phyloP scores from a whole-genome alignment of 1,140 invertebrate genomes.

The Dryas iulia region DNA sequence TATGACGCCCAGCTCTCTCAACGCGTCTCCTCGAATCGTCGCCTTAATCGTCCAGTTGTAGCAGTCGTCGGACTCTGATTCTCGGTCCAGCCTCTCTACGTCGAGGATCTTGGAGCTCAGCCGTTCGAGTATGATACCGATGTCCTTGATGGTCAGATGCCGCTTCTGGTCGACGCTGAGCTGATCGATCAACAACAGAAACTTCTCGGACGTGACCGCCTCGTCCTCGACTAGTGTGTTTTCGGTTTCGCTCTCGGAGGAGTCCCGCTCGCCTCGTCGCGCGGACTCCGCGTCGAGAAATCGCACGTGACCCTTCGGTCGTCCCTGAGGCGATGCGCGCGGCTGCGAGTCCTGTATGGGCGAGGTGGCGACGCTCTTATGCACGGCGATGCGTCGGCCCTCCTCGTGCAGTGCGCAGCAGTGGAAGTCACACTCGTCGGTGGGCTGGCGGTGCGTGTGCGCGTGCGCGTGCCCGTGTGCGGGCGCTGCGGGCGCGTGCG shows the following conservation, averaged over 20 bases:
- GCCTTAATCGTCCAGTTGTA: conserved; percentile 97
- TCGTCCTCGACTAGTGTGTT: conserved; percentile 95
- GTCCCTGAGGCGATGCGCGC: conserved; percentile 83
- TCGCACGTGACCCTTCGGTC: conserved; percentile 85
- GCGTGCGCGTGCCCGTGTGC: conserved; percentile 34
- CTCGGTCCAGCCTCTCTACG: conserved; percentile 93
- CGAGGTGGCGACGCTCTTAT: conserved; percentile 94
- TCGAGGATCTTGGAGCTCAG: conserved; percentile 96
- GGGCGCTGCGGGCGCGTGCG: conserved; percentile 75
- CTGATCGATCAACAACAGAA: conserved; percentile 95
- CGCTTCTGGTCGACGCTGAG: conserved; percentile 94
- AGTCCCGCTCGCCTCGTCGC: conserved; percentile 86
- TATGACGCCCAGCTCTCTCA: conserved; percentile 94
- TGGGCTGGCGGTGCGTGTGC: conserved; percentile 62
- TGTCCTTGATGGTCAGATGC: conserved; percentile 95
- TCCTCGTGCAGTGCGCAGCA: conserved; percentile 96
- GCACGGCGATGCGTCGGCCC: conserved; percentile 92
- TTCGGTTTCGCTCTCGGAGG: conserved; percentile 95
- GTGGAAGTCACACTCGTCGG: conserved; percentile 95
- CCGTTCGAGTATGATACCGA: conserved; percentile 95
- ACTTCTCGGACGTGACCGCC: conserved; percentile 92
- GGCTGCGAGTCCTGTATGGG: conserved; percentile 91
- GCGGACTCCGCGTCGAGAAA: conserved; percentile 87
- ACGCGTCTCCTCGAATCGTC: conserved; percentile 93
- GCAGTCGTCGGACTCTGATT: conserved; percentile 94